phyloP scores from a whole-genome alignment of 2,797 vertebrate species.

The Clamator glandarius region DNA sequence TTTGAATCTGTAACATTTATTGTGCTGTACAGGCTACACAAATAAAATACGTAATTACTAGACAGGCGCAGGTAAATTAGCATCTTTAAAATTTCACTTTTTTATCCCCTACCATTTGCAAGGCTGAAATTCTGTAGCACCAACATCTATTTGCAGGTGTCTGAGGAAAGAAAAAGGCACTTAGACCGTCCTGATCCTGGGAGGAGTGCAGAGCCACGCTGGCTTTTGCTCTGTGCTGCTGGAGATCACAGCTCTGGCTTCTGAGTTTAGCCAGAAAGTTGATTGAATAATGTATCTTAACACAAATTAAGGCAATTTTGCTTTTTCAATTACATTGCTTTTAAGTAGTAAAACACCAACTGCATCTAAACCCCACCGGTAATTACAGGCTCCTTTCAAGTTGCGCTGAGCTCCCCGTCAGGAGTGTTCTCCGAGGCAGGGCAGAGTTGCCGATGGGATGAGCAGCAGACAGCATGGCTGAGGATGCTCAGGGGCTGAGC shows the following conservation, averaged over 20 bases:
- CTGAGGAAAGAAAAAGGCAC: neutral
- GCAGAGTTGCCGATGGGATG: neutral
- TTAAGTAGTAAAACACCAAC: conserved; percentile 43
- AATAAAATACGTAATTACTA: conserved; percentile 58
- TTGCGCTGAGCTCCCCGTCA: neutral
- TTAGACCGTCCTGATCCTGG: neutral
- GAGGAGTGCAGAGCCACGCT: neutral
- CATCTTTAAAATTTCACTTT: conserved; percentile 33
- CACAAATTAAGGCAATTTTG: conserved; percentile 62
- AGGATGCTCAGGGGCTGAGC: neutral
- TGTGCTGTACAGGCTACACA: conserved; percentile 23
- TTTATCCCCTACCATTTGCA: neutral
- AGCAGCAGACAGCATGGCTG: no score
- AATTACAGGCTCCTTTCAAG: conserved; percentile 55
- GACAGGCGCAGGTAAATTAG: conserved; percentile 44
- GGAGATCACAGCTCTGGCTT: fast-evolving
- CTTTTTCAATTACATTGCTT: conserved; percentile 58
- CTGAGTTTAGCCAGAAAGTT: neutral
- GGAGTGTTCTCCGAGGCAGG: neutral
- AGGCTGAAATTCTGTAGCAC: neutral
- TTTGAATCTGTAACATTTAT: conserved; percentile 59
- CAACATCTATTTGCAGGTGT: neutral
- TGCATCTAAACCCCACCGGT: conserved; percentile 53
- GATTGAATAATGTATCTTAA: conserved; percentile 2
- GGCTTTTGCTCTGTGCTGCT: neutral